Conservation (phyloP, 2,888 invertebrate species). For the Cremastinae sp. region DNA sequence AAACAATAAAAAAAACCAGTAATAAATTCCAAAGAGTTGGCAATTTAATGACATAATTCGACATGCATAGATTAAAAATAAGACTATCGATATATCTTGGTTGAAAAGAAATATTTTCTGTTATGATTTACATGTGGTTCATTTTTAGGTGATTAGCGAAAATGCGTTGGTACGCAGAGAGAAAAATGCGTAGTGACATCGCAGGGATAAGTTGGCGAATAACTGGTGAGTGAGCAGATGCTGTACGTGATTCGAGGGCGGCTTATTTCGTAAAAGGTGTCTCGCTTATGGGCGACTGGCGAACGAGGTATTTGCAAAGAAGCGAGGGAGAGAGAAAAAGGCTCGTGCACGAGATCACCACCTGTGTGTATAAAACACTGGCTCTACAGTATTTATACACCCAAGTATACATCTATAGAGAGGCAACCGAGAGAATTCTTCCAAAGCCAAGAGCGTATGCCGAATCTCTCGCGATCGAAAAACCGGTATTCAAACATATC, state of each 20-base stretch:
- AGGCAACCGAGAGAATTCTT: slow-evolving; percentile 43
- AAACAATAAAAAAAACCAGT: neutral
- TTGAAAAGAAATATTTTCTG: no score
- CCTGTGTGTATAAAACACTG: slow-evolving; percentile 56
- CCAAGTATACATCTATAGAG: slow-evolving; percentile 14
- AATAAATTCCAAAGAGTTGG: neutral
- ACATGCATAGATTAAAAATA: no score
- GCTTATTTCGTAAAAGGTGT: slow-evolving; percentile 59
- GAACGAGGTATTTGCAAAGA: slow-evolving; percentile 42
- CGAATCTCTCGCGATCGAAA: slow-evolving; percentile 56
- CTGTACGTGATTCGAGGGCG: slow-evolving; percentile 54
- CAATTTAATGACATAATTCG: neutral
- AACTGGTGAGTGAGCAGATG: slow-evolving; percentile 42
- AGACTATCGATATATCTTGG: no score
- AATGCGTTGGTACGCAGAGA: slow-evolving; percentile 24
- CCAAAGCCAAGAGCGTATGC: slow-evolving; percentile 37
- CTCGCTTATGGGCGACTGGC: slow-evolving; percentile 46
- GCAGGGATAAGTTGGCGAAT: neutral
- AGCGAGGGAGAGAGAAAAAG: slow-evolving; percentile 17
- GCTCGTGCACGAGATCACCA: slow-evolving; percentile 45
- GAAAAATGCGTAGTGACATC: slow-evolving; percentile 38
- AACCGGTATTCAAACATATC: slow-evolving; percentile 57
- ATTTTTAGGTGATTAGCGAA: slow-evolving; percentile 37
- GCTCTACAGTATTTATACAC: slow-evolving; percentile 34
- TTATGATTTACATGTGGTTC: no score